Percentiles rank a stretch among this genome's conserved stretches.
These are phyloP conservation scores for Cranoglanis bouderius DNA, from an alignment of 2,113 vertebrate species.

Conservation along the genomic window DNA sequence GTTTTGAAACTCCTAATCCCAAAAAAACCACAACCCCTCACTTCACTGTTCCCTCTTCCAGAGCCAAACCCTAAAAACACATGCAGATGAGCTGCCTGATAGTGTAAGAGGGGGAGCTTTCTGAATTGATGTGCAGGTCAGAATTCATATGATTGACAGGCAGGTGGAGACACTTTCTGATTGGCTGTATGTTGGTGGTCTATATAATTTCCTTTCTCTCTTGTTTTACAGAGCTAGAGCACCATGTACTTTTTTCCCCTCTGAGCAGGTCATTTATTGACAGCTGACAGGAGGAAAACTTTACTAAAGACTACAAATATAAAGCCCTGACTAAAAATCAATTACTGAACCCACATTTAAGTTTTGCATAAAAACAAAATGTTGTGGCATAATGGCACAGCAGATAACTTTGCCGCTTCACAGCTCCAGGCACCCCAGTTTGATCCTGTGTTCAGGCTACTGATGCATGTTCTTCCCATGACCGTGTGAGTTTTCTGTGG, in stretches of 20 bases:
- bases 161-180: background rate
- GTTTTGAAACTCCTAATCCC: slow-evolving; percentile 2
- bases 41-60: background rate
- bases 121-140: background rate
- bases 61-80: background rate
- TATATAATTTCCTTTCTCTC: background rate
- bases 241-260: too few species aligned
- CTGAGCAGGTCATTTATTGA: background rate
- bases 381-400: background rate
- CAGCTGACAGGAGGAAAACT: too few species aligned
- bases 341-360: background rate
- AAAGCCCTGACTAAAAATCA: background rate
- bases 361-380: background rate
- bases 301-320: background rate
- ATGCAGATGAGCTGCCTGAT: background rate
- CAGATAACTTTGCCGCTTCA: background rate
- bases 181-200: background rate
- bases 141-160: background rate
- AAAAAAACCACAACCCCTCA: background rate
- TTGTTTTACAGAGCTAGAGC: background rate
- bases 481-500: background rate
- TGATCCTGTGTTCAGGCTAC: background rate
- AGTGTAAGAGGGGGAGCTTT: background rate
- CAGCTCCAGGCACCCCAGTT: background rate
- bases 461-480: background rate